phyloP scores from a whole-genome alignment of 92 coral and sea anemone genomes.

The Montipora capitata region DNA sequence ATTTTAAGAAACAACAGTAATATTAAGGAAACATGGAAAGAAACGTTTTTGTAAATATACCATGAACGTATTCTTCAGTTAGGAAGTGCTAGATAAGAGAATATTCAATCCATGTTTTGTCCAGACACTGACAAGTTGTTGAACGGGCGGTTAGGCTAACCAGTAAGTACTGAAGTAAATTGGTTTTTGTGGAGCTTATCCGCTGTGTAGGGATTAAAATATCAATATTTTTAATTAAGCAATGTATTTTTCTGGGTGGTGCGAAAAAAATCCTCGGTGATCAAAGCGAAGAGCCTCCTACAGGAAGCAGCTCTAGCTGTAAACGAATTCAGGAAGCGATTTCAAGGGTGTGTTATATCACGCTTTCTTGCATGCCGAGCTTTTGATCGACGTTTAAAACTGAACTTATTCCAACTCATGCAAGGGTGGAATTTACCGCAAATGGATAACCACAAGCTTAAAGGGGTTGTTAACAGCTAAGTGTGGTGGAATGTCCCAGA shows the following conservation, averaged over 20 bases:
- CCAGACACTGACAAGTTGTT: too few species aligned
- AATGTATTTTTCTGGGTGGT: not conserved
- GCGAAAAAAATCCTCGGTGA: not conserved
- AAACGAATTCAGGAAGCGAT: slow-evolving; percentile 46
- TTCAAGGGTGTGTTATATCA: slow-evolving; percentile 21
- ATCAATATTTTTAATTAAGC: too few species aligned
- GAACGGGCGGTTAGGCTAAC: too few species aligned
- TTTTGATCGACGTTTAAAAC: not conserved
- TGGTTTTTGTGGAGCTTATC: too few species aligned
- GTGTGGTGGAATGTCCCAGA: not conserved
- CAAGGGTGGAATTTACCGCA: slow-evolving; percentile 33
- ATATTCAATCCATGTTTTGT: too few species aligned
- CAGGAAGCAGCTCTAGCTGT: slow-evolving; percentile 44
- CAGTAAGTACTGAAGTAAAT: too few species aligned
- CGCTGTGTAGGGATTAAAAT: too few species aligned
- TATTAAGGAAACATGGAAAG: too few species aligned
- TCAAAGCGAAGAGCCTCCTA: slow-evolving; percentile 29
- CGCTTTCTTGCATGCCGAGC: slow-evolving; percentile 13
- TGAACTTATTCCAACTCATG: slow-evolving; percentile 42
- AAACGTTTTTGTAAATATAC: not conserved
- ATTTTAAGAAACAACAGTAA: too few species aligned
- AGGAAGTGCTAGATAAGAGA: not conserved
- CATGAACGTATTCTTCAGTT: not conserved
- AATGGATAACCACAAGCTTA: slow-evolving; percentile 10
- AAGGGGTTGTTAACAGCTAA: slow-evolving; percentile 30